Evolutionary conservation across 2,797 vertebrate genomes (phyloP), one percentile per base, ranked within the genome.

Genomic region (Acipenser transmontanus): DNA sequence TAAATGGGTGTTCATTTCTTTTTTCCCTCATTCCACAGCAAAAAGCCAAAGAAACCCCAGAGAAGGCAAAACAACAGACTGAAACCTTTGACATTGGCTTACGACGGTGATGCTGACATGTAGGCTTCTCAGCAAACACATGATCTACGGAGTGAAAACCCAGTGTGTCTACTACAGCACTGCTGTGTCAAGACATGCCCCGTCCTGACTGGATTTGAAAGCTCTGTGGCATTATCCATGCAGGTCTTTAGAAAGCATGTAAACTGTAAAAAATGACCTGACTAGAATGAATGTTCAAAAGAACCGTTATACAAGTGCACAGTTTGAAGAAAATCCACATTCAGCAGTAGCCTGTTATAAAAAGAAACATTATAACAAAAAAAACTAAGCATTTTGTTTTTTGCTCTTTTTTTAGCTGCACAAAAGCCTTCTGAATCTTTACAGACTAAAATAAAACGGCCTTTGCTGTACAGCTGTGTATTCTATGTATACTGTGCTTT

Each of bases 31-130:
- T 11, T 61, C 63, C 69, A 8, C 79, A 99, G 97, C 89, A 98
- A 99, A 93, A 98, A 98, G 93, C 97, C 97, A 93, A 98, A 97
- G 94, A 97, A 96, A 83, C 94, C 96, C 69, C 94, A 95, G 85
- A 93, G 95, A 87, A 91, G 95, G 83, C 93, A 97, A 84, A 97
- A 96, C 89, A 99, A 97, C 89, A 88, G 96, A 70, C 89, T 98
- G 83, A 99, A 98, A 89, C 95, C 97, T 80, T 91, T 99, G 85
- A 98, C 97, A 63, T 89, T 99, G 83, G 97, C 97, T 80, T 99
- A 98, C 62, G 97, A 99, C 70, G 96, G 97, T 70, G 97, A 99
- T 52, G 95, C 93, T 52, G 97, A 99, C 84, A 98, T 99, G 97
- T 99, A 93, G 89, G 68, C 50, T 56, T 14, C 66, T 47, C 17